These are phyloP conservation scores for Stomatorhinus ivindoensis DNA, from an alignment of 2,113 vertebrate genomes.

Conservation along the genomic window DNA sequence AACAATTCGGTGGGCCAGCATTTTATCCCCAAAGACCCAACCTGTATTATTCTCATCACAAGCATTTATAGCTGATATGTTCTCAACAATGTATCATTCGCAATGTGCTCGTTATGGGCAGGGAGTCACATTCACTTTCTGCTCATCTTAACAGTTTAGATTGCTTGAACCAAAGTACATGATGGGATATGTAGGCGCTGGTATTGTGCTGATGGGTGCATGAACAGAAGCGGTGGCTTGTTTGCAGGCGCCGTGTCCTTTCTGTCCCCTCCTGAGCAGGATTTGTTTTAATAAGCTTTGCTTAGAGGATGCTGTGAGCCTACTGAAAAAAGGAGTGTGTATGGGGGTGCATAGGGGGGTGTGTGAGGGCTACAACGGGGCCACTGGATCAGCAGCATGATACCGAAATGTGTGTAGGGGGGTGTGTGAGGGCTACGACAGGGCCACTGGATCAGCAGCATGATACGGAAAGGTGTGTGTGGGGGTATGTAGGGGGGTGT, in stretches of 20 bases:
- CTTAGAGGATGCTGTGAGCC: not conserved
- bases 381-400: not conserved
- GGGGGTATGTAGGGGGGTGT: not conserved
- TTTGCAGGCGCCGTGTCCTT: not conserved
- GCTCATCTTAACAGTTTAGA: not conserved
- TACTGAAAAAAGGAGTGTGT: not conserved
- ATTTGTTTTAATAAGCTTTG: constrained; percentile 5
- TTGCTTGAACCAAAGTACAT: not conserved
- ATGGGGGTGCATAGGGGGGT: not conserved
- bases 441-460: not conserved
- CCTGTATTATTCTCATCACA: not conserved
- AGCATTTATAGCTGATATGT: not conserved
- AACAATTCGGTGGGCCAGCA: not conserved
- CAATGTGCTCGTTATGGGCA: not conserved
- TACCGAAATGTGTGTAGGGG: not conserved
- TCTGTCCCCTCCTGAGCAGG: not conserved
- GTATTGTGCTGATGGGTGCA: not conserved
- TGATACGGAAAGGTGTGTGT: not conserved
- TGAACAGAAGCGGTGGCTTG: not conserved
- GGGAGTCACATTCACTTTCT: not conserved
- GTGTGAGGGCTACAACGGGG: not conserved
- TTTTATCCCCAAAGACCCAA: not conserved
- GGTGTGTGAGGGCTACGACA: not conserved
- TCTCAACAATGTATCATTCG: not conserved
- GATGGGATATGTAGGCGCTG: not conserved